Conservation (phyloP, 2,113 vertebrate species). For the Ageneiosus marmoratus region DNA sequence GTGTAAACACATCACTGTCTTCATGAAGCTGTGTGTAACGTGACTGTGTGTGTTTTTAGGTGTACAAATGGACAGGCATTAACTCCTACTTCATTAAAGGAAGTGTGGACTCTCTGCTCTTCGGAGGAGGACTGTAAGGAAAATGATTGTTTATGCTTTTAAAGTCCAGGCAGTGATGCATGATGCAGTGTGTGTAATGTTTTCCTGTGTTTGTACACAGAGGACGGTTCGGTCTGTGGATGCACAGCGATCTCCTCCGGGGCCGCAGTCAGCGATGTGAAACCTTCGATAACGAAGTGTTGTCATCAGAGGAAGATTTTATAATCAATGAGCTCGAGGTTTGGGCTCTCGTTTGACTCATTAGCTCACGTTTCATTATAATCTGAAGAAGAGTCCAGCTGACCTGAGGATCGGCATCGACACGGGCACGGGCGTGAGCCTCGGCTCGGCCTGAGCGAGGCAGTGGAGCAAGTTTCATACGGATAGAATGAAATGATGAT, state of each 20-base stretch:
- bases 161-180: neutral
- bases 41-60: slow-evolving; percentile 24
- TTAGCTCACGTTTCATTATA: neutral
- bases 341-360: slow-evolving; percentile 44
- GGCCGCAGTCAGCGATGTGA: slow-evolving; percentile 47
- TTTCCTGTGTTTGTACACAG: slow-evolving; percentile 29
- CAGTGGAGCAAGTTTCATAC: neutral
- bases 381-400: neutral
- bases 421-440: neutral
- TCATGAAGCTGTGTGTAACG: neutral
- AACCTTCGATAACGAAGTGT: slow-evolving; percentile 45
- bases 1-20: neutral
- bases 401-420: neutral
- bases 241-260: slow-evolving; percentile 30
- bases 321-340: slow-evolving; percentile 41
- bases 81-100: slow-evolving; percentile 51
- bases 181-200: neutral
- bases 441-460: neutral
- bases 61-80: slow-evolving; percentile 42
- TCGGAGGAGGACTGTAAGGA: slow-evolving; percentile 50
- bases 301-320: slow-evolving; percentile 45
- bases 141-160: neutral
- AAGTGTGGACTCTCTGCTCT: slow-evolving; percentile 38
- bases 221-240: slow-evolving; percentile 45
- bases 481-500: neutral